These are phyloP conservation scores for Chelonia mydas DNA, from an alignment of 2,797 vertebrate genomes.

Conservation along the genomic window DNA sequence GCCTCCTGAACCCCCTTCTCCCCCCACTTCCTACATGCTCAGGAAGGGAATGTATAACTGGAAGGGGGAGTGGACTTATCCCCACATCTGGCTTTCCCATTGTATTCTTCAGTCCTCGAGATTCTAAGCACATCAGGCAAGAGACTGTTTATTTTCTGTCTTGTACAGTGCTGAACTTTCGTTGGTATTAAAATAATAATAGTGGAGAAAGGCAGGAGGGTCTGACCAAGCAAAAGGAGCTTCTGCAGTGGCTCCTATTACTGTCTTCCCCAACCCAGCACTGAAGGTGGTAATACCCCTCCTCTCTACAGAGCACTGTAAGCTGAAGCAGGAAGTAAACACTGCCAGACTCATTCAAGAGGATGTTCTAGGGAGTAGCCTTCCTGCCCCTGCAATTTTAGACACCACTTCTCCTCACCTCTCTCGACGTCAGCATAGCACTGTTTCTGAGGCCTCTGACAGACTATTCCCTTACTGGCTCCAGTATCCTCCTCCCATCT, in stretches of 20 bases:
- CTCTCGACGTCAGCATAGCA: neutral
- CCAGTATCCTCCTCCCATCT: neutral
- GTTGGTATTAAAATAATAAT: neutral
- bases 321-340: neutral
- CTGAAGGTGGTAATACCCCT: neutral
- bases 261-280: neutral
- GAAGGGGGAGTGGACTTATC: neutral
- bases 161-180: neutral
- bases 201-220: neutral
- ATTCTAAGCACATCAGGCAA: neutral
- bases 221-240: neutral
- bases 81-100: neutral
- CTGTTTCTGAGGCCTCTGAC: neutral
- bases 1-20: neutral
- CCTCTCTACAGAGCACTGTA: neutral
- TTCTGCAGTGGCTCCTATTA: neutral
- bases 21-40: neutral
- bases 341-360: neutral
- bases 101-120: neutral
- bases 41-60: neutral
- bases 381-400: slow-evolving; percentile 11
- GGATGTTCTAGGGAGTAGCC: neutral
- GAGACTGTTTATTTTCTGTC: neutral
- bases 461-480: neutral
- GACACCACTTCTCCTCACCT: neutral